A percentile compares a stretch with the other conserved stretches of the same genome.
phyloP scores from a whole-genome alignment of 2,888 invertebrate species.

The Rhingia campestris region DNA sequence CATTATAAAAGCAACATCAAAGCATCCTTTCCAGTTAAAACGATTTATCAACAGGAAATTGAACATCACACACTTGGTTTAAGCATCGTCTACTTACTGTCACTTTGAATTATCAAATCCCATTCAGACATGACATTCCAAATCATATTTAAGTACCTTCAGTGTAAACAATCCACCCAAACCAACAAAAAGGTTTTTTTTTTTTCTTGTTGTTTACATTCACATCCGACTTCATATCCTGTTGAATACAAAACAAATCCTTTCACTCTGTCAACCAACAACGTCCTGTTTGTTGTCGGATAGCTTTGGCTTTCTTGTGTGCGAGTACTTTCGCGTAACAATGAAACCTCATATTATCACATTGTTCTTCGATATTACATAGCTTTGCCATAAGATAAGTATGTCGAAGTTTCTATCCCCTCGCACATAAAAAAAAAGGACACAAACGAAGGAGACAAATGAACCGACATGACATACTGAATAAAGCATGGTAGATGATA shows the following conservation, averaged over 20 bases:
- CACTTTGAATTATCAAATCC: slow-evolving; percentile 19
- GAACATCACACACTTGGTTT: not conserved
- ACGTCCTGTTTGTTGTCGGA: slow-evolving; percentile 50
- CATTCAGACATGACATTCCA: slow-evolving; percentile 26
- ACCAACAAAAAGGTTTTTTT: slow-evolving; percentile 33
- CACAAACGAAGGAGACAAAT: slow-evolving; percentile 13
- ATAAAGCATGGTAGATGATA: slow-evolving; percentile 51
- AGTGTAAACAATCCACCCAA: slow-evolving; percentile 11
- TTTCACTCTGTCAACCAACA: slow-evolving; percentile 45
- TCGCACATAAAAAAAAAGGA: slow-evolving; percentile 42
- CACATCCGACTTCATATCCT: slow-evolving; percentile 68
- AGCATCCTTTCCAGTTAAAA: too few species aligned
- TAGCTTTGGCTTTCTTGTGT: slow-evolving; percentile 33
- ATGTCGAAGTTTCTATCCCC: slow-evolving; percentile 44
- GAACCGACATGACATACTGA: slow-evolving; percentile 24
- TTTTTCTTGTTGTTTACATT: slow-evolving; percentile 10
- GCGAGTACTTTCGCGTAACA: slow-evolving; percentile 57
- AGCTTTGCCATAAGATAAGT: slow-evolving; percentile 40
- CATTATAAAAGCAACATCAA: not conserved
- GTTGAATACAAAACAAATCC: slow-evolving; percentile 57
- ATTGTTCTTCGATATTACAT: slow-evolving; percentile 57
- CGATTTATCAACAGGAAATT: not conserved
- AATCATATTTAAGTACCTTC: slow-evolving; percentile 41
- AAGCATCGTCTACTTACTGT: slow-evolving; percentile 8
- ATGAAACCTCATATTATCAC: slow-evolving; percentile 68